Conservation (phyloP, 2,888 invertebrate species). For the Metallyticus violacea region DNA sequence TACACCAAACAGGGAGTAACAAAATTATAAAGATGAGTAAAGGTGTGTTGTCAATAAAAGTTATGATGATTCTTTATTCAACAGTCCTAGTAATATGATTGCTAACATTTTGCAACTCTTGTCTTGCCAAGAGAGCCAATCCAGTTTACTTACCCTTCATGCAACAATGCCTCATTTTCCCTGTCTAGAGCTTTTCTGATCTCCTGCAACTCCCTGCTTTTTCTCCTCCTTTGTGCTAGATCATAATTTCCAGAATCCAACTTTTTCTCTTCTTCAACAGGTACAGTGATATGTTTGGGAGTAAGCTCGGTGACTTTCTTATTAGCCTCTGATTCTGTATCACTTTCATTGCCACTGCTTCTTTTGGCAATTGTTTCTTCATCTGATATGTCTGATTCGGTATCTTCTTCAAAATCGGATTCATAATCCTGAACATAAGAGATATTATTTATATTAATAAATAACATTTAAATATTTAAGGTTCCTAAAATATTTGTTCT, state of each 20-base stretch:
- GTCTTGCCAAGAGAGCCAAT: too few species aligned
- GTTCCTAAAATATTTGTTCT: not conserved
- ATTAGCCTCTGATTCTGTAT: conserved; percentile 36
- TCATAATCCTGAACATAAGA: conserved; percentile 48
- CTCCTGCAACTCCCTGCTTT: conserved; percentile 42
- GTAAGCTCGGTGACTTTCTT: conserved; percentile 15
- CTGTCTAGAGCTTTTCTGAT: conserved; percentile 48
- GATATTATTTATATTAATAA: not conserved
- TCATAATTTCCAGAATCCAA: conserved; percentile 61
- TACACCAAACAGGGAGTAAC: too few species aligned
- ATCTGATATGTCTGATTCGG: conserved; percentile 37
- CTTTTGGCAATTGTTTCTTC: conserved; percentile 34
- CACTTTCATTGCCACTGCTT: conserved; percentile 34
- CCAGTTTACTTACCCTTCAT: conserved; percentile 26
- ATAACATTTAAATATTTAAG: not conserved
- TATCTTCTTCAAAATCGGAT: conserved; percentile 52
- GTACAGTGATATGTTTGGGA: conserved; percentile 31
- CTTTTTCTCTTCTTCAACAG: conserved; percentile 52
- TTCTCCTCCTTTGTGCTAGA: conserved; percentile 40
- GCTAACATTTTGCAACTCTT: too few species aligned
- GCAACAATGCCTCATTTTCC: conserved; percentile 42
- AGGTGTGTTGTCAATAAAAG: too few species aligned
- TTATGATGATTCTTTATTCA: too few species aligned
- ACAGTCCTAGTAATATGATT: too few species aligned
- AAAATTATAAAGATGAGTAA: too few species aligned